Conservation (phyloP, 2,797 vertebrate species). For the Sorex maritimensis region DNA sequence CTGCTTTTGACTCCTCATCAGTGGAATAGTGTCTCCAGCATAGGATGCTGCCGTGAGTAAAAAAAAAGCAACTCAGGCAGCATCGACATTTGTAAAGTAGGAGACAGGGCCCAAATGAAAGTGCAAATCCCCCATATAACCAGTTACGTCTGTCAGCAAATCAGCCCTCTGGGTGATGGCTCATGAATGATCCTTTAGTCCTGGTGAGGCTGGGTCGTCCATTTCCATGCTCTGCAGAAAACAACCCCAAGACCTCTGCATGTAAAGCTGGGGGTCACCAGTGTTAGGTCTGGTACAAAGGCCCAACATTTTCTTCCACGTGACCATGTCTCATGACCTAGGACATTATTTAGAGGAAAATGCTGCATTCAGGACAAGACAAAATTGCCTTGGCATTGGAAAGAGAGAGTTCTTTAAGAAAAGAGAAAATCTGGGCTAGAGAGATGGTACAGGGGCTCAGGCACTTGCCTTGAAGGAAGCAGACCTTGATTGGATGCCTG, state of each 20-base stretch:
- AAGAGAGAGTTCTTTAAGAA: neutral
- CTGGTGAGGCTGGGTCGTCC: neutral
- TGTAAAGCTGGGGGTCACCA: neutral
- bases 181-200: neutral
- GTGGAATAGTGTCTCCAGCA: neutral
- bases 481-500: too few relatives aligned
- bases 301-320: conserved; percentile 13
- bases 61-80: neutral
- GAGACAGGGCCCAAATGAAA: neutral
- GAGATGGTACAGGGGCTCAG: too few relatives aligned
- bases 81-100: neutral
- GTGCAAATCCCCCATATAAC: neutral
- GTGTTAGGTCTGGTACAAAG: neutral
- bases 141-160: neutral
- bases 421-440: neutral
- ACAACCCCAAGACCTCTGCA: neutral
- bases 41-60: neutral
- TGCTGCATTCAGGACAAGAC: neutral
- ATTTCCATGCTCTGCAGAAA: conserved; percentile 27
- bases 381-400: neutral
- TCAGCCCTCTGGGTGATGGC: neutral
- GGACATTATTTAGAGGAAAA: neutral
- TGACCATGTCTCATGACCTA: neutral
- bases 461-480: too few relatives aligned
- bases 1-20: neutral